A percentile compares a stretch with the other conserved stretches of the same genome.
Conservation (phyloP, 2,797 vertebrate species). For the Apogon hyalosoma region DNA sequence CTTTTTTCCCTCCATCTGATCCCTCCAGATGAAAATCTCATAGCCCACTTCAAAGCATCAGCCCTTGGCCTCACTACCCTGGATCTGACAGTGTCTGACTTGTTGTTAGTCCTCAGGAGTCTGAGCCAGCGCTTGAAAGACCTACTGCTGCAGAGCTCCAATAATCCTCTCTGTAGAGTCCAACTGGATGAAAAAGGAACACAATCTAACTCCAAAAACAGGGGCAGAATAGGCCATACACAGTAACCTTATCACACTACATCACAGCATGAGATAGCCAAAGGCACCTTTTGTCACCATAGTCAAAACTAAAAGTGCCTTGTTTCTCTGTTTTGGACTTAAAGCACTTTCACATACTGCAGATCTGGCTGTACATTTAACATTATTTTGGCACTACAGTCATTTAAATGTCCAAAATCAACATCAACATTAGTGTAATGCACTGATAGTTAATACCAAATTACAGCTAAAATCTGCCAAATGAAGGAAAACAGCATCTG, state of each 20-base stretch:
- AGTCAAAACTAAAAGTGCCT: conserved; percentile 3
- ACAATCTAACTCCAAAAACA: conserved; percentile 54
- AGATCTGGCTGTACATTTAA: conserved; percentile 26
- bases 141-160: conserved; percentile 62
- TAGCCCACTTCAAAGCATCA: conserved; percentile 79
- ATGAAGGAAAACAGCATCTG: conserved; percentile 43
- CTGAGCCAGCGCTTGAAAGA: conserved; percentile 69
- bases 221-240: conserved; percentile 19
- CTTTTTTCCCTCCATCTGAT: conserved; percentile 68
- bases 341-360: conserved; percentile 26
- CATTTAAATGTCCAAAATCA: conserved; percentile 43
- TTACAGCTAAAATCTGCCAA: conserved; percentile 40
- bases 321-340: conserved; percentile 24
- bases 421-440: conserved; percentile 32
- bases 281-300: conserved; percentile 27
- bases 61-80: conserved; percentile 70
- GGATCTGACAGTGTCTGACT: conserved; percentile 79
- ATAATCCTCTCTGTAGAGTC: conserved; percentile 69
- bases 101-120: conserved; percentile 77
- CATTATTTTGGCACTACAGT: conserved; percentile 24
- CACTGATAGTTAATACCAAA: conserved; percentile 34
- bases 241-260: conserved; percentile 43
- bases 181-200: conserved; percentile 64
- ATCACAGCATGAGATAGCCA: conserved; percentile 28
- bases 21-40: conserved; percentile 75